These are phyloP conservation scores for Epinotia brunnichana DNA, from an alignment of 2,888 invertebrate species.

Conservation along the genomic window DNA sequence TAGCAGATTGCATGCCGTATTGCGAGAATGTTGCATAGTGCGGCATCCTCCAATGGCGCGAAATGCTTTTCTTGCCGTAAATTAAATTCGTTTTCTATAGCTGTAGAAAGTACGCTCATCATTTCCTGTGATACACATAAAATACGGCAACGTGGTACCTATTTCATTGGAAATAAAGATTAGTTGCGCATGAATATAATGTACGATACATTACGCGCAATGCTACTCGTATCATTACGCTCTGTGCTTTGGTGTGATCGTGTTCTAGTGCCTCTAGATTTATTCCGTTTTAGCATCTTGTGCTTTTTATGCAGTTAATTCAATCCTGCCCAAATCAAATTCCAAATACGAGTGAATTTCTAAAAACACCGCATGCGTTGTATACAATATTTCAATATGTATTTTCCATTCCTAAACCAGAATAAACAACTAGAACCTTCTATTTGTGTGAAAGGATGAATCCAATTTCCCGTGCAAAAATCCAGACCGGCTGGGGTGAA, in stretches of 20 bases:
- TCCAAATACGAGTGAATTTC: not conserved
- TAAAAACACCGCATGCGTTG: not conserved
- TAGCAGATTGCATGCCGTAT: not conserved
- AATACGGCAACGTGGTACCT: not conserved
- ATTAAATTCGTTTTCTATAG: constrained; percentile 19
- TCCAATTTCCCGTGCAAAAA: constrained; percentile 74
- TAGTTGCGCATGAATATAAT: not conserved
- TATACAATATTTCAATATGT: constrained; percentile 21
- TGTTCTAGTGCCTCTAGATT: not conserved
- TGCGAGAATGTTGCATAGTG: not conserved
- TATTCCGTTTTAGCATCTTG: not conserved
- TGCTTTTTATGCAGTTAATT: not conserved
- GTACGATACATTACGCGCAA: too few species aligned
- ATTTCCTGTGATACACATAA: not conserved
- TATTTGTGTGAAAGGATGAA: constrained; percentile 53
- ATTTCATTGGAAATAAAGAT: not conserved
- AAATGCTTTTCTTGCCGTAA: constrained; percentile 8
- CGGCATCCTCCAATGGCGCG: constrained; percentile 1
- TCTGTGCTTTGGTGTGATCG: too few species aligned
- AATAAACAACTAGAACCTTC: constrained; percentile 25
- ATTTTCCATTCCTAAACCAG: constrained; percentile 23
- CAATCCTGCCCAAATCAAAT: not conserved
- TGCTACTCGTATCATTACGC: too few species aligned
- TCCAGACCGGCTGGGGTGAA: constrained; percentile 55
- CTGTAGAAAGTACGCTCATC: not conserved